Evolutionary conservation across 2,113 vertebrate genomes (phyloP).

Genomic region (Ifrita kowaldi): DNA sequence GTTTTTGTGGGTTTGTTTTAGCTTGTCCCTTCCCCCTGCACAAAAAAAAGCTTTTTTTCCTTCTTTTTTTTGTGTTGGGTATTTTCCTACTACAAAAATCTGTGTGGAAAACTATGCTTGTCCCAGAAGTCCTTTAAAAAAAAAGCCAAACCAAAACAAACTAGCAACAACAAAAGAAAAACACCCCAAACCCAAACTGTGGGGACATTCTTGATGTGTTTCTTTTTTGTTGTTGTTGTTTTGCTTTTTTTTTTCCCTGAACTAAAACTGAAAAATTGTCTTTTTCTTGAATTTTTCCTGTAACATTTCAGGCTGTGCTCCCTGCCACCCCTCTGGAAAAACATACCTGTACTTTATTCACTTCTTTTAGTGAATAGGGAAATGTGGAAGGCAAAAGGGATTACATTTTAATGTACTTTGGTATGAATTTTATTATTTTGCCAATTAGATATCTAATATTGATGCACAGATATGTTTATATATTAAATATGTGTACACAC

Average conservation of each 20-base stretch:
- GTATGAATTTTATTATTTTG: neutral
- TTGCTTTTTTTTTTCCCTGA: neutral
- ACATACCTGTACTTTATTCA: neutral
- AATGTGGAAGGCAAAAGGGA: neutral
- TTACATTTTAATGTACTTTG: neutral
- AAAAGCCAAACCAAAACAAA: neutral
- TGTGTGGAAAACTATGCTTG: neutral
- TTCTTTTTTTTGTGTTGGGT: neutral
- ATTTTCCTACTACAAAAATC: neutral
- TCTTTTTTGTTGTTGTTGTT: neutral
- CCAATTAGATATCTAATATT: neutral
- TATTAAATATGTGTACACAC: too few relatives aligned
- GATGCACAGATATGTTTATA: neutral
- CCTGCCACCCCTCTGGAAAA: neutral
- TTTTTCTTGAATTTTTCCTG: neutral
- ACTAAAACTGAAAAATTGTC: neutral
- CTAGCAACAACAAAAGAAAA: neutral
- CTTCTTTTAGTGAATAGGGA: neutral
- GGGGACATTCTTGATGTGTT: neutral
- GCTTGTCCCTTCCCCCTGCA: neutral
- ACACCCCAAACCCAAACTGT: neutral
- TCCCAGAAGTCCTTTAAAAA: neutral
- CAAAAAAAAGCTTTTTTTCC: rapidly evolving
- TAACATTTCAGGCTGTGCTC: neutral
- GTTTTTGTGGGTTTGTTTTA: neutral